Evolutionary conservation across 2,888 invertebrate genomes (phyloP), one percentile per base, ranked within the genome.

Genomic region (Phyllotreta striolata): DNA sequence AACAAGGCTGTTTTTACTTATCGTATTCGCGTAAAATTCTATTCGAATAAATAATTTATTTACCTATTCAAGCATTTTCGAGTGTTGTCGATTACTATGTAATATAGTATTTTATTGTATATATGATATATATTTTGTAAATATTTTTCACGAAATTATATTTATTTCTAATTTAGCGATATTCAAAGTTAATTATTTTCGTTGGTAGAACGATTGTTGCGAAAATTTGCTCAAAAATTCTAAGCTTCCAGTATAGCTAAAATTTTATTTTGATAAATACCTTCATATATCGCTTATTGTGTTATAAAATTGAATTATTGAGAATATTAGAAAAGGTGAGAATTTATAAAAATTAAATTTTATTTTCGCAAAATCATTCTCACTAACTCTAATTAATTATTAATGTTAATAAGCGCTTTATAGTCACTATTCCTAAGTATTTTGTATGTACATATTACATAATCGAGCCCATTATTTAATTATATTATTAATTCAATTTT

Each of bases 381-480:
- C 44, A 38, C 12, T 38, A 39, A 43, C 52, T 47, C 52, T 55
- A 68, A 61, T 66, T 75, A 74, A 72, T 24, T 24, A 24, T 4
- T 24, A 24, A 24, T 3, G 24, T 24, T 73, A 72, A 77, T 49
- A 49, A 52, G 78, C 79, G 80, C 80, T 80, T 80, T 78, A 78
- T 80, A 81, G 80, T 80, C 80, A 81, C 73, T 80, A 79, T 67
- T 77, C 78, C 77, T 77, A 77, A 78, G 75, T 69, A 70, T 64
- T 72, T 72, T 77, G 75, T 74, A 76, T 68, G 77, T 75, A 75
- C 67, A n/a, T 41, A 41, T 41, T 41, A 41, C 9, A 41, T 41
- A n/a, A 3, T 41, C 10, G 10, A n/a, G 41, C 41, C 9, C 41
- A 41, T 24, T 24, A 24, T 24, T 24, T 24, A 24, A 24, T 24